Conservation (phyloP, 1,140 invertebrate genomes). For the Anastrepha ludens region DNA sequence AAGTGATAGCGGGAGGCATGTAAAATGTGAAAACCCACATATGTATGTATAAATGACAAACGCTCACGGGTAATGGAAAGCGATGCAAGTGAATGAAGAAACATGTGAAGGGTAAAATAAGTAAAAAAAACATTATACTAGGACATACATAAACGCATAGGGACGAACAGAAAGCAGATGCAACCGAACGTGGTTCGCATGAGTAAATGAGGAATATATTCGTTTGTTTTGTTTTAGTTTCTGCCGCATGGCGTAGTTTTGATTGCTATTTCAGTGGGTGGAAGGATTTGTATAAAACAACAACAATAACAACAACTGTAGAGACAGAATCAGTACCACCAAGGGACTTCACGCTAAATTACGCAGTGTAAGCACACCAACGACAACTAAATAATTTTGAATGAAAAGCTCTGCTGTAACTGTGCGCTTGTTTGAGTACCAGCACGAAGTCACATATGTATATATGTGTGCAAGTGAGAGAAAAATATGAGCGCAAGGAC, state of each 20-base stretch:
- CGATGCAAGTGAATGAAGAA: neutral
- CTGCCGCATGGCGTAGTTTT: neutral
- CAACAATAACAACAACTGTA: neutral
- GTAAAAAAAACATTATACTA: neutral
- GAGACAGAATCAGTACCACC: neutral
- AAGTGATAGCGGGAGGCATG: neutral
- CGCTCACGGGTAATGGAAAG: neutral
- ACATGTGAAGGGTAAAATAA: neutral
- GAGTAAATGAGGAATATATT: slow-evolving; percentile 10
- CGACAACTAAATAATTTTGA: slow-evolving; percentile 5
- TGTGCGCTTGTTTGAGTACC: neutral
- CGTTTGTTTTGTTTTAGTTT: slow-evolving; percentile 16
- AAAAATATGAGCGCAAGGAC: too few species aligned
- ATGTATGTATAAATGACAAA: neutral
- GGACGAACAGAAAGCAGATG: neutral
- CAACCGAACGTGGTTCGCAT: neutral
- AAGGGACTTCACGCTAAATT: slow-evolving; percentile 31
- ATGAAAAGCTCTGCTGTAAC: slow-evolving; percentile 40
- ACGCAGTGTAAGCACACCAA: slow-evolving; percentile 9
- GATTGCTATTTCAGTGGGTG: neutral
- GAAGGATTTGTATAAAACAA: neutral
- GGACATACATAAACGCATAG: neutral
- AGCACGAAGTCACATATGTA: neutral
- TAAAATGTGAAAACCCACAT: neutral
- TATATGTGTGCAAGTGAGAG: neutral